Evolutionary conservation across 2,888 invertebrate species (phyloP).

Genomic region (Eudasyphora cyanicolor): DNA sequence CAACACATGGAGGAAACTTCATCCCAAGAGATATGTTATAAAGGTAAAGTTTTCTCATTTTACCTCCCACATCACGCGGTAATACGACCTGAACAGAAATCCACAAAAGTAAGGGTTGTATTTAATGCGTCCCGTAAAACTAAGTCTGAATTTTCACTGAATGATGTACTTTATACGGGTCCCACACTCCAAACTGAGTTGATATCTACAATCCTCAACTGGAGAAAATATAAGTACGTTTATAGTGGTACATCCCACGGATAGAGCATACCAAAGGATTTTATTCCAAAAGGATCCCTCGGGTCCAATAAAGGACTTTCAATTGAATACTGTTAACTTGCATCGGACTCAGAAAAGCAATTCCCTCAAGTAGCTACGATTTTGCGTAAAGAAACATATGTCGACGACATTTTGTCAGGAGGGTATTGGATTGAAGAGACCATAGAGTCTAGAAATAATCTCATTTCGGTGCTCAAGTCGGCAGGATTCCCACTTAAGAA

Average conservation of each 20-base stretch:
- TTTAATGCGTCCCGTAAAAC: no score
- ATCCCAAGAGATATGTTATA: not conserved
- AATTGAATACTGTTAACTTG: not conserved
- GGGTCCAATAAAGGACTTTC: not conserved
- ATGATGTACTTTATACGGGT: not conserved
- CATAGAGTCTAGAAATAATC: no score
- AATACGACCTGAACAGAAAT: not conserved
- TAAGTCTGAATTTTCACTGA: not conserved
- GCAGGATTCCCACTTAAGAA: conserved; percentile 3
- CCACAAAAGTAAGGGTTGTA: not conserved
- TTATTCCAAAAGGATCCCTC: not conserved
- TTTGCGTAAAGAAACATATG: no score
- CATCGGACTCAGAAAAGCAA: no score
- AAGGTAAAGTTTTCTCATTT: no score
- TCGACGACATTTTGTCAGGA: no score
- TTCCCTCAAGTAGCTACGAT: no score
- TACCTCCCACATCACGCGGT: conserved; percentile 4
- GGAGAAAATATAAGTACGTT: conserved; percentile 1
- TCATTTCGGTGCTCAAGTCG: not conserved
- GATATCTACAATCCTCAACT: conserved; percentile 6
- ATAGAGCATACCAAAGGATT: not conserved
- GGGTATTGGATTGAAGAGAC: no score
- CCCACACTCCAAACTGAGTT: not conserved
- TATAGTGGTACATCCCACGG: not conserved
- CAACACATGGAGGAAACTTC: not conserved